These are phyloP conservation scores for Rhea pennata DNA, from an alignment of 2,113 vertebrate genomes.

Conservation along the genomic window DNA sequence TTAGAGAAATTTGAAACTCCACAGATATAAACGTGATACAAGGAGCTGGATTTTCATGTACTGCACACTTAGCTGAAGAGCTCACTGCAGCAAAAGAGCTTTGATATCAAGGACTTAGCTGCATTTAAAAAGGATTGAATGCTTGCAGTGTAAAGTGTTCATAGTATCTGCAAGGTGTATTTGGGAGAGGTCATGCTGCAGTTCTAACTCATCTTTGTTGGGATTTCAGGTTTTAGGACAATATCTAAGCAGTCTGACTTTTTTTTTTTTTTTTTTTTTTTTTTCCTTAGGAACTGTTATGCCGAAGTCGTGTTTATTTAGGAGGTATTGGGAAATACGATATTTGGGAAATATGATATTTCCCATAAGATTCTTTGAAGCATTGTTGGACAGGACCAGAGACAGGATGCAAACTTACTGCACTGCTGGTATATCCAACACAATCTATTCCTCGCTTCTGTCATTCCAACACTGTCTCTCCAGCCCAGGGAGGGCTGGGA, in stretches of 20 bases:
- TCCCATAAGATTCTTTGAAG: not conserved
- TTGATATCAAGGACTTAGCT: not conserved
- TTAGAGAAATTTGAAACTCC: not conserved
- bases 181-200: not conserved
- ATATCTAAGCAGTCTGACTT: not conserved
- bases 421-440: not conserved
- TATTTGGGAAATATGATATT: not conserved
- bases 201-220: not conserved
- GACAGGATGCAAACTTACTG: not conserved
- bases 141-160: not conserved
- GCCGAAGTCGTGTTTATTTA: not conserved
- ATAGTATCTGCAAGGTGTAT: not conserved
- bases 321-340: not conserved
- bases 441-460: not conserved
- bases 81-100: not conserved
- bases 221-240: not conserved
- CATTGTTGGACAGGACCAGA: not conserved
- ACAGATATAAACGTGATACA: not conserved
- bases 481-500: not conserved
- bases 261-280: not conserved
- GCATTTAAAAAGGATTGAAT: not conserved
- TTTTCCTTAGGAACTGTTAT: not conserved
- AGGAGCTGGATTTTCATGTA: not conserved
- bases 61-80: not conserved
- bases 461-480: fast-evolving